Percentiles rank a stretch among this genome's conserved stretches.
Evolutionary conservation across 2,113 vertebrate species (phyloP).

Genomic region (Myrmophylax atrothorax): DNA sequence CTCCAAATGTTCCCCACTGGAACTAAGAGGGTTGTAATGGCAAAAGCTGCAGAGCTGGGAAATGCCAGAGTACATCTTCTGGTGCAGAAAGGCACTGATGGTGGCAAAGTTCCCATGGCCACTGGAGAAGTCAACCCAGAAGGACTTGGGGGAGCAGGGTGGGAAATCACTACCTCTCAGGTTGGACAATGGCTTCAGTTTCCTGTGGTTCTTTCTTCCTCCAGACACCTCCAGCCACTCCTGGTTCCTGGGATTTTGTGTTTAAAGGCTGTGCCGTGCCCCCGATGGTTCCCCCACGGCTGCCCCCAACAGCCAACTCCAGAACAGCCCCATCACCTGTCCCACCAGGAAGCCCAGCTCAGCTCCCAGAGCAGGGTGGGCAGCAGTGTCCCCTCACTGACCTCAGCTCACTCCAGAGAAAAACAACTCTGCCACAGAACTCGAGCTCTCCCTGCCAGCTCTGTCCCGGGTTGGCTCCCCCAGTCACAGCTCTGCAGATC

Average conservation of each 20-base stretch:
- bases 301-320: not conserved
- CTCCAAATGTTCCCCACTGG: not conserved
- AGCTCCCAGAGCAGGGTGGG: not conserved
- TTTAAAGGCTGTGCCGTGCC: not conserved
- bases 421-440: not conserved
- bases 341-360: not conserved
- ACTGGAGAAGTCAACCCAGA: not conserved
- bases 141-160: not conserved
- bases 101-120: not conserved
- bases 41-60: not conserved
- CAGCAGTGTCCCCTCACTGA: not conserved
- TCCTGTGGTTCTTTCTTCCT: not conserved
- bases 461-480: not conserved
- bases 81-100: not conserved
- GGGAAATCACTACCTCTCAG: not conserved
- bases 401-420: not conserved
- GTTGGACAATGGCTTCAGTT: not conserved
- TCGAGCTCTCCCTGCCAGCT: not conserved
- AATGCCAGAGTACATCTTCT: not conserved
- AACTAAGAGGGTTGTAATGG: not conserved
- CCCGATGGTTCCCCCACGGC: rapidly evolving
- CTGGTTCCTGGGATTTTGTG: not conserved
- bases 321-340: not conserved
- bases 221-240: not conserved
- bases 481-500: not conserved